Evolutionary conservation across 2,888 invertebrate genomes (phyloP), one percentile per base, ranked within the genome.

Genomic region (Neoaliturus tenellus): DNA sequence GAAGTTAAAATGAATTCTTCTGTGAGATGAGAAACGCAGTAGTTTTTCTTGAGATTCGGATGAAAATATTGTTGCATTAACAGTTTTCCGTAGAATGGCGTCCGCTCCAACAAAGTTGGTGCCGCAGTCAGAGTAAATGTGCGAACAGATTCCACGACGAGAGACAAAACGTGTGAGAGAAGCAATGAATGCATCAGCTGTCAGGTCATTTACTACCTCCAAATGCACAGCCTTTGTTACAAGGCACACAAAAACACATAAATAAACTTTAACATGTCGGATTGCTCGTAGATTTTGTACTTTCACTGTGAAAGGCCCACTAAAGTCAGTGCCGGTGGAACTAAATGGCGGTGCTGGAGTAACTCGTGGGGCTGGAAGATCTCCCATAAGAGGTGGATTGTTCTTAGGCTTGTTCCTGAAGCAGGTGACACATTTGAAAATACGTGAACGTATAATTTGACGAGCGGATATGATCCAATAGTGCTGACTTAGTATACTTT

Each of bases 51-150:
- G n/a, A n/a, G n/a, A n/a, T n/a, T n/a, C n/a, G n/a, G n/a, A n/a
- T n/a, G n/a, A n/a, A n/a, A n/a, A n/a, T n/a, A n/a, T n/a, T n/a
- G n/a, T n/a, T n/a, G n/a, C n/a, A n/a, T n/a, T n/a, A n/a, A n/a
- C n/a, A n/a, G n/a, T n/a, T n/a, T n/a, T n/a, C n/a, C n/a, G n/a
- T n/a, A n/a, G n/a, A n/a, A n/a, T n/a, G n/a, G n/a, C n/a, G n/a
- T n/a, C n/a, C 0, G 89, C 89, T 6, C 89, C 89, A 1, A 87
- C 81, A 73, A 89, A 89, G 44, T 88, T 89, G 0, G 88, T 88
- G 1, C 89, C 90, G 87, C 89, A 88, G 62, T 89, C 89, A 73
- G 87, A 86, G 81, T 86, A 88, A 0, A 89, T 73, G 6, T 86
- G 71, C 2, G 71, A 48, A n/a, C 87, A 87, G 3, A 86, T 25